These are phyloP conservation scores for Acinonyx jubatus DNA, from an alignment of 2,113 vertebrate genomes.

Conservation along the genomic window DNA sequence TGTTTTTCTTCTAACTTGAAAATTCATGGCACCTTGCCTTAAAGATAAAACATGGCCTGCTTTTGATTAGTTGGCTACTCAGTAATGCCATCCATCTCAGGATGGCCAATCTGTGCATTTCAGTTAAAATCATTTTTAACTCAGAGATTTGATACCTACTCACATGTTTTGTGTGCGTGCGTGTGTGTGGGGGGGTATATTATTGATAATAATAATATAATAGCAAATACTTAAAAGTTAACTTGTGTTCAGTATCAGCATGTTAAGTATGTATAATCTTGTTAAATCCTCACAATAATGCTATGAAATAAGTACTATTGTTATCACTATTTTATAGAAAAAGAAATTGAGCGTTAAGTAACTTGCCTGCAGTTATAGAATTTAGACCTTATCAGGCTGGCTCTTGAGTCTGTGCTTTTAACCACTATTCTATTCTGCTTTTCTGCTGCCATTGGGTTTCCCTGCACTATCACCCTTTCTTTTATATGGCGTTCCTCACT, in stretches of 20 bases:
- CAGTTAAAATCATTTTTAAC: slow-evolving; percentile 10
- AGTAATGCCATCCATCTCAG: neutral
- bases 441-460: neutral
- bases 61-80: neutral
- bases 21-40: neutral
- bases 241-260: neutral
- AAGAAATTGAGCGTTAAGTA: neutral
- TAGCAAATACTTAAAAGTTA: neutral
- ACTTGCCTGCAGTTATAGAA: neutral
- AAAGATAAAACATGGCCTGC: neutral
- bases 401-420: accelerated
- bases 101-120: neutral
- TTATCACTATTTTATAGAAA: neutral
- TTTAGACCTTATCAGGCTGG: neutral
- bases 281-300: neutral
- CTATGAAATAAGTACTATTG: neutral
- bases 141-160: neutral
- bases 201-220: neutral
- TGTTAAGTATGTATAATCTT: neutral
- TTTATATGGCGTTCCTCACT: too few relatives aligned
- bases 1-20: neutral
- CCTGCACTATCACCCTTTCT: neutral
- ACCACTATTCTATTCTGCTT: neutral
- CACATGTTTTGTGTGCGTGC: neutral
- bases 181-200: neutral